Evolutionary conservation across 2,888 invertebrate species (phyloP).

Genomic region (Callyntrura guangdongensis): DNA sequence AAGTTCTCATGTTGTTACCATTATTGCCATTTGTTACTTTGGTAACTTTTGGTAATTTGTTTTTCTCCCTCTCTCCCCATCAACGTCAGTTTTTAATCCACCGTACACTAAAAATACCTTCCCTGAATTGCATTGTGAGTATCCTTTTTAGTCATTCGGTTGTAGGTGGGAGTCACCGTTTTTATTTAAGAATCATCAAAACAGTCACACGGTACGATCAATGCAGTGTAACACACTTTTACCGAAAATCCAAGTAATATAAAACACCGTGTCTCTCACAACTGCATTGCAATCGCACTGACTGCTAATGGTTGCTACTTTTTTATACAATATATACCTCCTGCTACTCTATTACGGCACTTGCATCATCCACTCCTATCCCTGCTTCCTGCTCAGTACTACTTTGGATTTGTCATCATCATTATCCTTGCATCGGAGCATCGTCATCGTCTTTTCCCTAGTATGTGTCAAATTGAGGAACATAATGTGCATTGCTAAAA

Average conservation of each 20-base stretch:
- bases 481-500: conserved; percentile 28
- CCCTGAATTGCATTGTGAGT: not conserved
- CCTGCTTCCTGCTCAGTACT: conserved; percentile 28
- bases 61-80: conserved; percentile 22
- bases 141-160: conserved; percentile 15
- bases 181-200: conserved; percentile 47
- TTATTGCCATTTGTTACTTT: conserved; percentile 34
- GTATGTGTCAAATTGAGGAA: conserved; percentile 43
- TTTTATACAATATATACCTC: not conserved
- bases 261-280: not conserved
- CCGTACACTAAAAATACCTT: not conserved
- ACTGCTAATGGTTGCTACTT: conserved; percentile 12
- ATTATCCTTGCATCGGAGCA: conserved; percentile 24
- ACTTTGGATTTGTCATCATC: conserved; percentile 64
- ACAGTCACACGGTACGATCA: conserved; percentile 39
- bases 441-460: conserved; percentile 49
- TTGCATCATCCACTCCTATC: conserved; percentile 12
- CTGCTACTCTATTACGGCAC: conserved; percentile 28
- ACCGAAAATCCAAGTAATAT: conserved; percentile 10
- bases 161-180: conserved; percentile 58
- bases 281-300: not conserved
- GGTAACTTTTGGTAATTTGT: not conserved
- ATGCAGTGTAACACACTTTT: conserved; percentile 56
- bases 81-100: not conserved
- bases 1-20: conserved; percentile 11